These are phyloP conservation scores for Sclerurus mexicanus DNA, from an alignment of 2,113 vertebrate species.

Conservation along the genomic window DNA sequence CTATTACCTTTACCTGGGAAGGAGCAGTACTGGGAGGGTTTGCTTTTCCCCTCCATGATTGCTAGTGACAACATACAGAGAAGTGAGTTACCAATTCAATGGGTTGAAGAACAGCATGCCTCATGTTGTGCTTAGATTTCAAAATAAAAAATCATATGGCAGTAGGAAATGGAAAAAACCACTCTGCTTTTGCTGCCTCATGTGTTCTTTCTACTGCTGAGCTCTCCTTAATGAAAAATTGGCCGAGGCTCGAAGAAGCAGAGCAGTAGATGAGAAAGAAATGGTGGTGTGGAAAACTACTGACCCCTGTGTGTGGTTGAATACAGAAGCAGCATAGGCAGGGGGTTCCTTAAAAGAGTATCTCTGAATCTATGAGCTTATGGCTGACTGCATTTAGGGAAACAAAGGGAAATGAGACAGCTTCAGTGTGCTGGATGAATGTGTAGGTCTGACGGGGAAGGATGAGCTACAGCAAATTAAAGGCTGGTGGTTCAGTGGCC, in stretches of 20 bases:
- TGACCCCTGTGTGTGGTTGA: neutral
- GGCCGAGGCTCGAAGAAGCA: neutral
- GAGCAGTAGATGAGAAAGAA: neutral
- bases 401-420: neutral
- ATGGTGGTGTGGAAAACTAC: neutral
- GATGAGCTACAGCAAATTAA: neutral
- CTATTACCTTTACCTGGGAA: neutral
- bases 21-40: neutral
- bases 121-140: neutral
- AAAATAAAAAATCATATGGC: neutral
- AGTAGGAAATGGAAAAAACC: neutral
- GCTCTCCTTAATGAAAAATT: neutral
- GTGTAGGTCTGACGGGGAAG: neutral
- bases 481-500: neutral
- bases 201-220: neutral
- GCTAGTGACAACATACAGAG: conserved; percentile 6
- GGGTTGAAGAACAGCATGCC: neutral
- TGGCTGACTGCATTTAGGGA: neutral
- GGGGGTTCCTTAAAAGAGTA: neutral
- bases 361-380: neutral
- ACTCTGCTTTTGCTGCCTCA: neutral
- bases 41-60: neutral
- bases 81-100: neutral
- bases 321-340: neutral
- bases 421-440: neutral